Evolutionary conservation across 2,797 vertebrate genomes (phyloP), one percentile per base, ranked within the genome.

Genomic region (Tarsius wallacei): DNA sequence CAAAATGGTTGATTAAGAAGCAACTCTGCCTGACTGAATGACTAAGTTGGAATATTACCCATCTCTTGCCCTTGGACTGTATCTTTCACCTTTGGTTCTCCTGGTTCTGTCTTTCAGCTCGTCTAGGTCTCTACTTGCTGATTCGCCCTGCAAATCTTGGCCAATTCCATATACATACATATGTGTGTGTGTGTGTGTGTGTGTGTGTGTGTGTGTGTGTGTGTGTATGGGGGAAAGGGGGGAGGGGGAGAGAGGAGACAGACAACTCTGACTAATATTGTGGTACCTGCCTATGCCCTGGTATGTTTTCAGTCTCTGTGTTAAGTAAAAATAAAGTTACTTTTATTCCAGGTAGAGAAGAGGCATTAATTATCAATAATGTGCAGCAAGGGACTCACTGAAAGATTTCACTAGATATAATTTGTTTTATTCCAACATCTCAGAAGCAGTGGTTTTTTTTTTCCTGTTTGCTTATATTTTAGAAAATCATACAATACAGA

Each of bases 281-380:
- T 10, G 22, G 19, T 89, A 36, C 17, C 26, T 4, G 14, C n/a
- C 12, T 16, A 64, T 88, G 73, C 36, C 13, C 57, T 83, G 22
- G 33, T 59, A 59, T 55, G 47, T 49, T 81, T 68, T 47, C 9
- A 13, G 74, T 85, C 55, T 90, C 84, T 36, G 0, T 47, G 61
- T 66, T 80, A 83, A 94, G 61, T 83, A 73, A 85, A 85, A 76
- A 76, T 7, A 94, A 24, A 90, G 80, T 70, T 86, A 16, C 63
- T 93, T 85, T 68, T 42, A 87, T 28, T 95, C 47, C n/a, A 76
- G 47, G 51, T 93, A 55, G 80, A n/a, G 15, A 88, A 80, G 74
- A 63, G n/a, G 33, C 86, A 71, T 93, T 90, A 81, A 77, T 95
- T 89, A 91, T 74, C 82, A 36, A 87, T 5, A 82, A 61, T 47